phyloP scores from a whole-genome alignment of 2,888 invertebrate species.

The Parelbella ahira region DNA sequence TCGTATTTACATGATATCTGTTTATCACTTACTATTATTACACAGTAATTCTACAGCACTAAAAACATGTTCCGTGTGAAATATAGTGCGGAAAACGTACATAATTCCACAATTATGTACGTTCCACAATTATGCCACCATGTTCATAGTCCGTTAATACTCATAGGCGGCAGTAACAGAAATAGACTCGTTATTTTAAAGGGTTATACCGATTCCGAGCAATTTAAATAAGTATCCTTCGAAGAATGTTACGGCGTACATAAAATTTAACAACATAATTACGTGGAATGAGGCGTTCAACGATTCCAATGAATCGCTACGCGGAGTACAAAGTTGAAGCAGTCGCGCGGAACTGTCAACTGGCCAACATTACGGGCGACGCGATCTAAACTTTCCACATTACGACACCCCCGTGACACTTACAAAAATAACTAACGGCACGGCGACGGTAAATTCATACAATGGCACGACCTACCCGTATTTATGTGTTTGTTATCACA shows the following conservation, averaged over 20 bases:
- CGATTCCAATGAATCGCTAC: constrained; percentile 10
- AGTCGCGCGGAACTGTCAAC: no score
- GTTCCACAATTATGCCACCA: no score
- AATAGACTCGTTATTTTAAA: constrained; percentile 11
- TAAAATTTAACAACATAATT: constrained; percentile 29
- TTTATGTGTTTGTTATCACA: constrained; percentile 74
- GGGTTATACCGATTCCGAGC: constrained; percentile 17
- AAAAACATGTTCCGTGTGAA: no score
- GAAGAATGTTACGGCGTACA: constrained; percentile 18
- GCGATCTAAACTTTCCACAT: constrained; percentile 26
- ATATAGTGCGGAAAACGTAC: no score
- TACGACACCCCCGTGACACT: constrained; percentile 34
- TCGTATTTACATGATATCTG: no score
- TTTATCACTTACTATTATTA: no score
- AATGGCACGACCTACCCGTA: constrained; percentile 60
- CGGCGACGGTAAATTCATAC: constrained; percentile 61
- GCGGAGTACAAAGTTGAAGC: no score
- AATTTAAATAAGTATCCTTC: constrained; percentile 16
- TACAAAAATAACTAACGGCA: constrained; percentile 47
- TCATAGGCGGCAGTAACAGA: no score
- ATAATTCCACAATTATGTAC: no score
- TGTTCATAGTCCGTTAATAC: no score
- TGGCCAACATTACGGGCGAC: constrained; percentile 8
- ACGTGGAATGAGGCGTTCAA: constrained; percentile 22
- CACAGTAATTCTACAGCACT: no score